These are phyloP conservation scores for Notechis scutatus DNA, from an alignment of 2,113 vertebrate species.

Conservation along the genomic window DNA sequence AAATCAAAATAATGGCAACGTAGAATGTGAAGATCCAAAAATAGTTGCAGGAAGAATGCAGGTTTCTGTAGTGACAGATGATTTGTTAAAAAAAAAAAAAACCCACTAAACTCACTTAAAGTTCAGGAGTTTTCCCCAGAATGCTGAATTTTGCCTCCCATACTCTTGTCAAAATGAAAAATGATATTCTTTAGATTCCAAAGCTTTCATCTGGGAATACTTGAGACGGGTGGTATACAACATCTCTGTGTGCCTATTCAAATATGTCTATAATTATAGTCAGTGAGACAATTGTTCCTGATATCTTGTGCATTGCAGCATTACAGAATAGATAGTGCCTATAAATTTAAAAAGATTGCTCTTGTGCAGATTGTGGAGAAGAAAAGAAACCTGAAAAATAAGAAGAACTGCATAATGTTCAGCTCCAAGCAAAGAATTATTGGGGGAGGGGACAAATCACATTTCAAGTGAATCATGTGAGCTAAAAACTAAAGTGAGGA, in stretches of 20 bases:
- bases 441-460: not conserved
- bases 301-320: not conserved
- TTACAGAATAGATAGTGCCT: not conserved
- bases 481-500: not conserved
- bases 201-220: not conserved
- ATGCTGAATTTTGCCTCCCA: not conserved
- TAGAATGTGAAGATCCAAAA: not conserved
- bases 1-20: not conserved
- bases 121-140: not conserved
- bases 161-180: not conserved
- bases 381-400: not conserved
- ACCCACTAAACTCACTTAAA: not conserved
- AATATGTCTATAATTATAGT: fast-evolving
- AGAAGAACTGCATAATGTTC: not conserved
- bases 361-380: too few relatives aligned
- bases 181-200: not conserved
- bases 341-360: not conserved
- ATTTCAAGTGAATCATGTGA: not conserved
- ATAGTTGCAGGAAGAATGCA: not conserved
- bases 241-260: not conserved
- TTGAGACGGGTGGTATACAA: not conserved
- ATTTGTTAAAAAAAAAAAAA: not conserved
- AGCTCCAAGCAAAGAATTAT: not conserved
- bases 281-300: fast-evolving
- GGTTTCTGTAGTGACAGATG: not conserved